Evolutionary conservation across 1,140 invertebrate species (phyloP).

Genomic region (Doryteuthis pealeii): DNA sequence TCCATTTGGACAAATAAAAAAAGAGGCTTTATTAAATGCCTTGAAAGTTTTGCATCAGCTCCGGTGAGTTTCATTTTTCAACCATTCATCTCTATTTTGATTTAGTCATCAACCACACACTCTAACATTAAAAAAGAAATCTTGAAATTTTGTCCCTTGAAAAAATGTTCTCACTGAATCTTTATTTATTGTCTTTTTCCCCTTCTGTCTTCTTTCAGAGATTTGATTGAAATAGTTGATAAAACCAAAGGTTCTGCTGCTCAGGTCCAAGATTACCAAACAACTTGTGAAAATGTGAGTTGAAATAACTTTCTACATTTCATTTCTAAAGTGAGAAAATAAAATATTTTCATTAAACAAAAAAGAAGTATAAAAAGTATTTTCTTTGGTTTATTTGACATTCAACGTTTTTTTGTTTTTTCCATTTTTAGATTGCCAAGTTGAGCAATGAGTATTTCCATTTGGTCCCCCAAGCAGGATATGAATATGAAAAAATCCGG

Average conservation of each 20-base stretch:
- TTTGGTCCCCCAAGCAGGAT: conserved; percentile 59
- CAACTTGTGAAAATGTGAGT: conserved; percentile 27
- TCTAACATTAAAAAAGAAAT: too few species aligned
- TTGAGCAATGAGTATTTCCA: conserved; percentile 63
- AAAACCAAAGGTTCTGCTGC: conserved; percentile 32
- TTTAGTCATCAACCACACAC: too few species aligned
- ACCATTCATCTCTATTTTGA: too few species aligned
- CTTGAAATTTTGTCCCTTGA: too few species aligned
- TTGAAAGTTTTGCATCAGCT: conserved; percentile 48
- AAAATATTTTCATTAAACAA: too few species aligned
- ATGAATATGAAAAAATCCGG: conserved; percentile 55
- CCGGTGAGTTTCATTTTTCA: conserved; percentile 32
- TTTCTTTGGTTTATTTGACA: too few species aligned
- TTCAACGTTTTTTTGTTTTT: too few species aligned
- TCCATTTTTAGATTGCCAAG: conserved; percentile 48
- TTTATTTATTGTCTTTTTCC: conserved; percentile 5
- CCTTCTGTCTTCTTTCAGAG: conserved; percentile 30
- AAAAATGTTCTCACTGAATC: too few species aligned
- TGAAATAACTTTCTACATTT: background rate
- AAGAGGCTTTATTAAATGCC: conserved; percentile 49
- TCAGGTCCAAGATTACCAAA: conserved; percentile 25
- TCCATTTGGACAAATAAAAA: conserved; percentile 57
- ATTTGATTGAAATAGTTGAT: conserved; percentile 37
- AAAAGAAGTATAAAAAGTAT: too few species aligned
- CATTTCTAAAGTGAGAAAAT: too few species aligned